Conservation (phyloP, 2,888 invertebrate species). For the Endomychus coccineus region DNA sequence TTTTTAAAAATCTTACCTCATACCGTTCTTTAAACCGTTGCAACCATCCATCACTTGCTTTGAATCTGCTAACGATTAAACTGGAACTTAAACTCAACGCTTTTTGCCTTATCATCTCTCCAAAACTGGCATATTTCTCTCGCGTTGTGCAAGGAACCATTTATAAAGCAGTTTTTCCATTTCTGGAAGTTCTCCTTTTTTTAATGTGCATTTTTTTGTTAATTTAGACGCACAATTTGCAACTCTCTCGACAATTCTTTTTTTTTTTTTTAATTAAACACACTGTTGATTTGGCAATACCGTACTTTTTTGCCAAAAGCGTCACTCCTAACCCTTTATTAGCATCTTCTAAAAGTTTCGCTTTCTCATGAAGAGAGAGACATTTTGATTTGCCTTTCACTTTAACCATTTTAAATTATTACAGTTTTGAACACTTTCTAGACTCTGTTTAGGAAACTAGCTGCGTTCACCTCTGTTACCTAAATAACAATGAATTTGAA, state of each 20-base stretch:
- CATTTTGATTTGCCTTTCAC: slow-evolving; percentile 8
- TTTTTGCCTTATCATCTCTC: no score
- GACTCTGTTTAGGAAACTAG: no score
- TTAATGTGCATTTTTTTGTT: no score
- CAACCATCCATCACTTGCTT: slow-evolving; percentile 15
- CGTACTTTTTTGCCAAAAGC: slow-evolving; percentile 5
- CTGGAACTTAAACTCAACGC: no score
- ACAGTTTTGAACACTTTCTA: no score
- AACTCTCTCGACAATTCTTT: slow-evolving; percentile 1
- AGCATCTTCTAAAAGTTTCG: slow-evolving; percentile 4
- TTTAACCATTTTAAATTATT: slow-evolving; percentile 8
- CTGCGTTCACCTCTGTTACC: no score
- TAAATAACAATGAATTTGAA: no score
- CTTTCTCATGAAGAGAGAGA: slow-evolving; percentile 8
- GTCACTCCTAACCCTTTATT: slow-evolving; percentile 4
- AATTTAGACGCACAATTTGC: not conserved
- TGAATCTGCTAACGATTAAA: no score
- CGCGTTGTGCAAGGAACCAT: no score
- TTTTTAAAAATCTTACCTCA: slow-evolving; percentile 10
- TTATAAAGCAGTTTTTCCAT: no score
- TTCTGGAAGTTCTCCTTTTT: no score
- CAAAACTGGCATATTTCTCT: no score
- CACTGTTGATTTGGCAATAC: slow-evolving; percentile 8
- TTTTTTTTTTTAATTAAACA: slow-evolving; percentile 6
- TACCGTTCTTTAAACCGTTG: slow-evolving; percentile 13